A percentile compares a stretch with the other conserved stretches of the same genome.
Conservation (phyloP, 2,888 invertebrate genomes). For the Drosophila quinaria region DNA sequence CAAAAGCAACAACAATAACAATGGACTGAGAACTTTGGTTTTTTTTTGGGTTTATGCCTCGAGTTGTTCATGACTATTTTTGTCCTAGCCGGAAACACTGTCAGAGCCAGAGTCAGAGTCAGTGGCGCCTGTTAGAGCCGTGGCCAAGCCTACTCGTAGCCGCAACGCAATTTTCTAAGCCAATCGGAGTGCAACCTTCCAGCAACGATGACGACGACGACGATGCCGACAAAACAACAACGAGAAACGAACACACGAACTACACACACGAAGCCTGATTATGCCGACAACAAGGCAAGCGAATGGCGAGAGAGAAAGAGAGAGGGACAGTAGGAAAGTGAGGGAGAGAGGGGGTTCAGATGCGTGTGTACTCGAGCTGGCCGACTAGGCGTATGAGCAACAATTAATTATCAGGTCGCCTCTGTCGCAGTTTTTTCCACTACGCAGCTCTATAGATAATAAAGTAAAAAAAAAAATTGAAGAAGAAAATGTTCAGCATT, state of each 20-base stretch:
- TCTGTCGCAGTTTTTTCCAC: slow-evolving; percentile 53
- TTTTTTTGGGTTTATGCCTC: slow-evolving; percentile 32
- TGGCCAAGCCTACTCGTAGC: slow-evolving; percentile 83
- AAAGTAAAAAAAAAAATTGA: slow-evolving; percentile 39
- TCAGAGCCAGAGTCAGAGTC: slow-evolving; percentile 3
- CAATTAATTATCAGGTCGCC: slow-evolving; percentile 75
- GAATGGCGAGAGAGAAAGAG: not conserved
- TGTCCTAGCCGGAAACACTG: slow-evolving; percentile 18
- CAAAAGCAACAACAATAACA: slow-evolving; percentile 5
- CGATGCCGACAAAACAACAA: slow-evolving; percentile 77
- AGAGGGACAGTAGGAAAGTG: not conserved
- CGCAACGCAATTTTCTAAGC: slow-evolving; percentile 83
- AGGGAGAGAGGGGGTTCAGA: slow-evolving; percentile 4
- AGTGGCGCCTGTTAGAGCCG: slow-evolving; percentile 28
- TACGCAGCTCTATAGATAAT: slow-evolving; percentile 61
- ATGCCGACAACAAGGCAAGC: slow-evolving; percentile 46
- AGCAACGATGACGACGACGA: slow-evolving; percentile 64
- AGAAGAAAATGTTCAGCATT: slow-evolving; percentile 12
- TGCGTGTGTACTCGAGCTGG: slow-evolving; percentile 43
- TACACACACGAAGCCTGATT: slow-evolving; percentile 71
- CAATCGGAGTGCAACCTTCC: slow-evolving; percentile 81
- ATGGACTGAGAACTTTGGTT: slow-evolving; percentile 6
- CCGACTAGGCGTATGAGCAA: slow-evolving; percentile 74
- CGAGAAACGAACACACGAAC: slow-evolving; percentile 60
- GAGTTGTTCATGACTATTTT: slow-evolving; percentile 44